Base-by-base conservation (phyloP, 2,797 vertebrate genomes). In the Chaunax sp. region DNA sequence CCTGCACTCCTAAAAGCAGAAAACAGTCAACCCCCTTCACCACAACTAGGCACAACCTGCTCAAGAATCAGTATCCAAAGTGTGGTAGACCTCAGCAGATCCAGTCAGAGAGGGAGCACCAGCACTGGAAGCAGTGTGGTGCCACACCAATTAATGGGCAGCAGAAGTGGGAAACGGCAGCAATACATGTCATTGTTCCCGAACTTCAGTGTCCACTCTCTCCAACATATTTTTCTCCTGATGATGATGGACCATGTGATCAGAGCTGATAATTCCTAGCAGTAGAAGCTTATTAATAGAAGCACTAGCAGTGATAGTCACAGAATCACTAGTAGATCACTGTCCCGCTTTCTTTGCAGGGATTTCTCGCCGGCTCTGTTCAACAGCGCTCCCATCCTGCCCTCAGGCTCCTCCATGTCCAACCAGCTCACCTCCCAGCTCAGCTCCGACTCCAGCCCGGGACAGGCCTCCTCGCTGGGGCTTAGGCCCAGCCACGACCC, bases 341-440 rank as follows among this genome's bases (percentile, higher is more conserved):
- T 2, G 46, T 63, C 38, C 20, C 0, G 37, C 15, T 64, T 18
- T 45, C 55, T 64, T 51, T 63, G 51, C 84, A 99, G 98, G 92
- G 98, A 99, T 89, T 99, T 99, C 93, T 98, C 97, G 3, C 97
- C 97, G 9, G 98, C 98, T 3, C 94, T 99, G 88, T 99, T 99
- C 89, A 99, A 98, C 94, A 99, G 98, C 77, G 96, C 94, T 77
- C 98, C 98, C 65, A 97, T 99, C 86, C 91, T 99, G 49, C 95
- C 96, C 0, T 91, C 90, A 0, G 96, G 96, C 43, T 96, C 96
- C n/a, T 96, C 97, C 84, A 93, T 96, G 87, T 96, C 96, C 85
- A 97, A 94, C 83, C 96, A 97, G 78, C 95, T 96, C 59, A 94
- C 93, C 75, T 94, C 95, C 25, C 96, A 96, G 86, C 95, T 97